These are phyloP conservation scores for Drosophila fuyamai DNA, from an alignment of 1,140 invertebrate genomes.

Conservation along the genomic window DNA sequence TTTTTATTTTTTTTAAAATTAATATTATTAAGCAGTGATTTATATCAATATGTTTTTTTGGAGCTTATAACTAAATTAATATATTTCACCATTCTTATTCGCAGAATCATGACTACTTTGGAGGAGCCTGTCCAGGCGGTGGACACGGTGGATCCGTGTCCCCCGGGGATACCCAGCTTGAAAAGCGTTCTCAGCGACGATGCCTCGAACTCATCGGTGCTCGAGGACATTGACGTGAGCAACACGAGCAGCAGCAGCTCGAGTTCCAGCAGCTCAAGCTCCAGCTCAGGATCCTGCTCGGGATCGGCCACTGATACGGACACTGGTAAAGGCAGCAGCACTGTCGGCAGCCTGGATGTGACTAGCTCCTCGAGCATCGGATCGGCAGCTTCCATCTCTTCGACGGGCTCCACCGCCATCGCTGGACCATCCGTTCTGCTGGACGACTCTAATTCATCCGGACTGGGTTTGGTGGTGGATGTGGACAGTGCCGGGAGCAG, in stretches of 20 bases:
- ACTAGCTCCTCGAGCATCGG: constrained; percentile 66
- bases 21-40: no score
- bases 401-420: constrained; percentile 51
- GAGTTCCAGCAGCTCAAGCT: constrained; percentile 56
- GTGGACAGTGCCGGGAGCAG: constrained; percentile 66
- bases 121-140: constrained; percentile 34
- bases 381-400: constrained; percentile 55
- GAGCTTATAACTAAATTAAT: not conserved
- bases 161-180: constrained; percentile 8
- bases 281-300: constrained; percentile 45
- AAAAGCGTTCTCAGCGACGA: constrained; percentile 54
- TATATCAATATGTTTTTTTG: no score
- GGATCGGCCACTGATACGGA: constrained; percentile 59
- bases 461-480: constrained; percentile 66
- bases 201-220: constrained; percentile 47
- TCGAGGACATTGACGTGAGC: constrained; percentile 66
- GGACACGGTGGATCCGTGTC: constrained; percentile 31
- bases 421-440: constrained; percentile 40
- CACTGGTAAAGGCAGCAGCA: constrained; percentile 72
- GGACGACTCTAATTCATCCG: constrained; percentile 54
- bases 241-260: constrained; percentile 69
- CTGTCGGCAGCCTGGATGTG: constrained; percentile 62
- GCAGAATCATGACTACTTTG: constrained; percentile 20
- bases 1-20: no score
- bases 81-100: not conserved